These are phyloP conservation scores for Otolemur crassicaudatus DNA, from an alignment of 2,797 vertebrate species.

Conservation along the genomic window DNA sequence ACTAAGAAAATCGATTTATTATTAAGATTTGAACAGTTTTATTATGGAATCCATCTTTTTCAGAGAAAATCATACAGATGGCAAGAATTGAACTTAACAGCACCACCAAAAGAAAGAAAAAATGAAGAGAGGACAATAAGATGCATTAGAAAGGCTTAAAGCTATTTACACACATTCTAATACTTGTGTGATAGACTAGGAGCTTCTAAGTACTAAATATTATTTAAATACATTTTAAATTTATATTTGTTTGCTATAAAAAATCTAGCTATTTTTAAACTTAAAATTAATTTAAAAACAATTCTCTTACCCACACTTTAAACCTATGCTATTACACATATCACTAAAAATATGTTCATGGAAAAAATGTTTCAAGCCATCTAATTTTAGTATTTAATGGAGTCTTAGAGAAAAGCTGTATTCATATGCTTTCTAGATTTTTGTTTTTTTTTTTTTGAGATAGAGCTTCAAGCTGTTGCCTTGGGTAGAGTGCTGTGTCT, in stretches of 20 bases:
- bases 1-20: neutral
- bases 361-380: neutral
- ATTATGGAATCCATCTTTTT: neutral
- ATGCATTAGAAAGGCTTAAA: neutral
- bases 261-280: neutral
- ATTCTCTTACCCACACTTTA: neutral
- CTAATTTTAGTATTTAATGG: neutral
- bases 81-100: neutral
- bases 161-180: neutral
- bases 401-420: neutral
- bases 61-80: neutral
- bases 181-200: neutral
- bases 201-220: neutral
- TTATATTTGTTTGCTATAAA: neutral
- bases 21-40: slow-evolving; percentile 10
- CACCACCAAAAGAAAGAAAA: neutral
- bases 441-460: neutral
- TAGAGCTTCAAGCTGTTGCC: too few relatives aligned
- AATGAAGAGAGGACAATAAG: neutral
- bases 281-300: neutral
- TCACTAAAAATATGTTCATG: neutral
- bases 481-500: too few relatives aligned
- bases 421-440: neutral
- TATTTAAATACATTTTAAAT: neutral
- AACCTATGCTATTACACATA: neutral